phyloP scores from a whole-genome alignment of 2,113 vertebrate species.

The Alces alces region DNA sequence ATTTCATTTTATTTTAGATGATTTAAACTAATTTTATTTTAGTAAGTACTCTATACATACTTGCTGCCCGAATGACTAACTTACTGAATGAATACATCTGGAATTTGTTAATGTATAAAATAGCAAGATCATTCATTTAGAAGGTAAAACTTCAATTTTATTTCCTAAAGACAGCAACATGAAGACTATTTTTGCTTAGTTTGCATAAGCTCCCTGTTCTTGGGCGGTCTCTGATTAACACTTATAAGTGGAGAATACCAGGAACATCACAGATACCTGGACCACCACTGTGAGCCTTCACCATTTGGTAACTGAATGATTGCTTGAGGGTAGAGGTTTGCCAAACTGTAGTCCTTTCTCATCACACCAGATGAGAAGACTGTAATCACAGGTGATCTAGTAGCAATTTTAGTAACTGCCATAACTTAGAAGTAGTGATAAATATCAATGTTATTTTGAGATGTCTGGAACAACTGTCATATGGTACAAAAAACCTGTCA shows the following conservation, averaged over 20 bases:
- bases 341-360: not conserved
- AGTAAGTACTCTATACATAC: not conserved
- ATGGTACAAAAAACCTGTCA: not conserved
- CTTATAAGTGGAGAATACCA: not conserved
- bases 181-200: not conserved
- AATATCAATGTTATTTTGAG: not conserved
- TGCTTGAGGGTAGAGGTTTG: too few species aligned
- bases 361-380: not conserved
- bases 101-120: not conserved
- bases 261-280: not conserved
- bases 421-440: not conserved
- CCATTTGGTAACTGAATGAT: too few species aligned
- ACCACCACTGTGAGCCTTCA: not conserved
- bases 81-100: not conserved
- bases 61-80: not conserved
- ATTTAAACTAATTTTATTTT: not conserved
- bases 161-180: not conserved
- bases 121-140: not conserved
- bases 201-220: not conserved
- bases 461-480: not conserved
- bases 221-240: not conserved
- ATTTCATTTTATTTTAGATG: not conserved
- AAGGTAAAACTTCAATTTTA: slow-evolving; percentile 11
- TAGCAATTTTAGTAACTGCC: not conserved
- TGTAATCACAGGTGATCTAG: not conserved